These are phyloP conservation scores for Gadus chalcogrammus DNA, from an alignment of 2,113 vertebrate species.

Conservation along the genomic window DNA sequence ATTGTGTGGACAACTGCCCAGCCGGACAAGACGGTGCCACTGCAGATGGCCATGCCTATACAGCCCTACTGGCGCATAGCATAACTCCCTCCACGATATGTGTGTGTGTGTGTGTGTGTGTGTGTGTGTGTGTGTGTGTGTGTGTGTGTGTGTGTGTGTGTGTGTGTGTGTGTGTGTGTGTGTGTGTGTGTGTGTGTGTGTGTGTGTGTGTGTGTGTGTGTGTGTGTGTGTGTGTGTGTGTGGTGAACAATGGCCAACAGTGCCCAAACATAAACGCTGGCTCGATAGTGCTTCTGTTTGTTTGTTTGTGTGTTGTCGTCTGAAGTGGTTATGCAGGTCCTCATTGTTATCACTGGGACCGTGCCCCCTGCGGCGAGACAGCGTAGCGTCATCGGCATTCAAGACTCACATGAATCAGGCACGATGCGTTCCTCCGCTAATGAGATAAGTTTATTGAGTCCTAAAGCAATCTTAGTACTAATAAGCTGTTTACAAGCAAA, in stretches of 20 bases:
- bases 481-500: constrained; percentile 69
- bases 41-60: constrained; percentile 55
- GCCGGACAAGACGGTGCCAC: constrained; percentile 53
- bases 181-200: constrained; percentile 12
- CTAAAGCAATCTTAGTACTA: constrained; percentile 63
- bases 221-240: constrained; percentile 3
- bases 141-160: constrained; percentile 14
- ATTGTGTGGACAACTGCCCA: constrained; percentile 47
- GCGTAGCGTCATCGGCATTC: constrained; percentile 55
- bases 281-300: constrained; percentile 9
- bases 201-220: constrained; percentile 24
- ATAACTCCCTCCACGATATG: background rate
- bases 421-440: constrained; percentile 56
- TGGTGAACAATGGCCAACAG: constrained; percentile 27
- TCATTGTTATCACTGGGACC: constrained; percentile 12
- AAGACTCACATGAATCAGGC: constrained; percentile 54
- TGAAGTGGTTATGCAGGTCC: constrained; percentile 28
- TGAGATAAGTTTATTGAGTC: constrained; percentile 62
- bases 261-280: constrained; percentile 24
- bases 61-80: constrained; percentile 34
- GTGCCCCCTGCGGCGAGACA: background rate
- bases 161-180: constrained; percentile 17
- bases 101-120: constrained; percentile 14
- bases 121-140: constrained; percentile 16
- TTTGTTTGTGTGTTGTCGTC: constrained; percentile 15